Conservation (phyloP, 2,113 vertebrate genomes). For the Takifugu bimaculatus region DNA sequence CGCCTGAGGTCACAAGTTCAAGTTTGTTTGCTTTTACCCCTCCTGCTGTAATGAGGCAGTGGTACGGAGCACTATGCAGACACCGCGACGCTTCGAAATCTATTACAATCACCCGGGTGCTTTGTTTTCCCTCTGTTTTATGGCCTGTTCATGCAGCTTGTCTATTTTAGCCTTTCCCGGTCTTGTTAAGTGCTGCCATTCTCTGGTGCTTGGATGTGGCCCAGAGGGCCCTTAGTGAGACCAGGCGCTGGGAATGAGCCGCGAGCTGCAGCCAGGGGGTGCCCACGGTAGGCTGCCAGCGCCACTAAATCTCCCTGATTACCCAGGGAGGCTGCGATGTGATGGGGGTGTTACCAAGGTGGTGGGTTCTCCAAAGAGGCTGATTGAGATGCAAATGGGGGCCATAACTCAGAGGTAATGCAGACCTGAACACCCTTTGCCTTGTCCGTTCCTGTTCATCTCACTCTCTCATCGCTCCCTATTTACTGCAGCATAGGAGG, state of each 20-base stretch:
- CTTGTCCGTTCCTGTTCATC: constrained; percentile 60
- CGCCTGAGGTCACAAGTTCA: constrained; percentile 67
- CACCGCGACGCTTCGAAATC: constrained; percentile 44
- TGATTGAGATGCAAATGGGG: constrained; percentile 96
- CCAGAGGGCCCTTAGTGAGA: constrained; percentile 76
- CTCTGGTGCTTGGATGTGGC: constrained; percentile 73
- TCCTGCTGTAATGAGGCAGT: constrained; percentile 62
- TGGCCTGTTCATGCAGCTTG: constrained; percentile 57
- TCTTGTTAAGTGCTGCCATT: constrained; percentile 76
- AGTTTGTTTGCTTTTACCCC: constrained; percentile 42
- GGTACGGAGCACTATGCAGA: constrained; percentile 54
- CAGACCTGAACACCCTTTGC: constrained; percentile 77
- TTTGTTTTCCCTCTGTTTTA: constrained; percentile 70
- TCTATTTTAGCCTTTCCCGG: constrained; percentile 65
- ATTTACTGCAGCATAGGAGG: constrained; percentile 66
- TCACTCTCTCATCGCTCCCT: constrained; percentile 68
- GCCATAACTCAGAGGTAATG: constrained; percentile 95
- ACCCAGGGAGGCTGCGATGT: constrained; percentile 69
- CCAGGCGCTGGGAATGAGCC: constrained; percentile 70
- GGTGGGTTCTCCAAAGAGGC: constrained; percentile 86
- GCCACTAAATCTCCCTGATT: constrained; percentile 81
- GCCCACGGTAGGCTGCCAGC: constrained; percentile 57
- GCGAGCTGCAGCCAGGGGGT: constrained; percentile 61
- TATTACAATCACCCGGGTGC: constrained; percentile 59
- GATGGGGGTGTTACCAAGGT: constrained; percentile 76